These are phyloP conservation scores for Apamea anceps DNA, from an alignment of 2,888 invertebrate species.

Conservation along the genomic window DNA sequence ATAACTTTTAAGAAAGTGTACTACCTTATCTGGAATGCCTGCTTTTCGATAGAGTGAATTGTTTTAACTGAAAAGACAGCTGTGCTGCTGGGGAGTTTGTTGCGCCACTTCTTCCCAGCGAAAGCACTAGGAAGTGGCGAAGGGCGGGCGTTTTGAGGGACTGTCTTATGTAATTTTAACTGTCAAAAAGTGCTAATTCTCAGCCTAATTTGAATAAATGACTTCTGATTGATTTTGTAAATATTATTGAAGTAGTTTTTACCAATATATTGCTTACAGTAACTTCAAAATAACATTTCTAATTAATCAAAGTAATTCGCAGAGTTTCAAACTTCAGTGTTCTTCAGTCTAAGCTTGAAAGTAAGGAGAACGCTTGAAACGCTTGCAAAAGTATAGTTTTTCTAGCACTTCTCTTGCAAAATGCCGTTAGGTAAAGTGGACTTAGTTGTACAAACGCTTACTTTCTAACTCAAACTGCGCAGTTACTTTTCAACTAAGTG, in stretches of 20 bases:
- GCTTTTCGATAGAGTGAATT: background rate
- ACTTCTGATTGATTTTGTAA: background rate
- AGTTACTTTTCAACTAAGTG: conserved; percentile 20
- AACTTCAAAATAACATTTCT: background rate
- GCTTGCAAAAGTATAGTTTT: conserved; percentile 9
- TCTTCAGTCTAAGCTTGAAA: background rate
- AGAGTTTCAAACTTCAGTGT: background rate
- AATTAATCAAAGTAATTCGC: background rate
- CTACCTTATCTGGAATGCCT: no score
- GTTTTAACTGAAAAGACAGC: no score
- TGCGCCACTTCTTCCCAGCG: no score
- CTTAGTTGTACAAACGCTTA: conserved; percentile 1
- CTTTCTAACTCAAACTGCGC: conserved; percentile 12
- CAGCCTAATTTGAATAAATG: no score
- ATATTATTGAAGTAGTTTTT: no score
- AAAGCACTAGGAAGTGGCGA: no score
- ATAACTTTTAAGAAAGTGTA: no score
- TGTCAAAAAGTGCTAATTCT: no score
- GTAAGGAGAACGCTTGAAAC: conserved; percentile 4
- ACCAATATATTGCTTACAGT: no score
- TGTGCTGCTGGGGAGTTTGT: no score
- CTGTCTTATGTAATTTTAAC: no score
- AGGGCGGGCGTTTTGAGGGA: no score
- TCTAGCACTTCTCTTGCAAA: background rate
- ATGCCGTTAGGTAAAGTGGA: conserved; percentile 1